Base-by-base conservation (phyloP, 2,113 vertebrate genomes). In the Pelmatolapia mariae region DNA sequence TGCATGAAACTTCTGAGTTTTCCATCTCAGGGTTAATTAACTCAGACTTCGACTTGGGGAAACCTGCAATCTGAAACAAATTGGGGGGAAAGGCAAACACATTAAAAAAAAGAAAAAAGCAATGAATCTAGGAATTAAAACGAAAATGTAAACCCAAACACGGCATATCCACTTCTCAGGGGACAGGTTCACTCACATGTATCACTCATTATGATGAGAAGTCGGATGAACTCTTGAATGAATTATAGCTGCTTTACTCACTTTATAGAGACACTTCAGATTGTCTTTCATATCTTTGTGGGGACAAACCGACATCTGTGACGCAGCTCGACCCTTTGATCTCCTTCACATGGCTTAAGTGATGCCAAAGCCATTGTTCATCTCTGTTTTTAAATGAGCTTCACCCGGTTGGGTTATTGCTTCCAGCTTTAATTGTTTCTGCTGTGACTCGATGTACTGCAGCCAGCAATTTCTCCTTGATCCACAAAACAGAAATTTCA, bases 161-260 rank as follows among this genome's bases (percentile, higher is more conserved):
- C 0, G 2, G 16, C 71, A 78, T 52, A 52, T 52, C 26, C 26
- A 78, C 26, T 52, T 78, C 9, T 38, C 5, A 38, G 19, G 31
- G 40, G 71, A 85, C 53, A 79, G 79, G 89, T 90, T 90, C 89
- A 88, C 87, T 87, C 81, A 87, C 89, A 61, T 54, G 4, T n/a
- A 87, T 89, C 82, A 87, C 45, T 91, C 84, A 87, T 79, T 73
- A 33, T 84, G 81, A 89, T 47, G 54, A 92, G 86, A 52, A 54
- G 71, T 78, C 89, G 29, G 29, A 68, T 87, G 76, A 86, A 86
- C 59, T 78, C 45, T 22, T 45, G 15, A 33, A 85, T 50, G 24
- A 6, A 61, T 54, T 57, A 8, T 29, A 26, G 82, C 26, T n/a
- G 22, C 45, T 86, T 36, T 31, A 22, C 33, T 68, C 15, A 61